Conservation (phyloP, 2,113 vertebrate species). For the Perca schrenkii region DNA sequence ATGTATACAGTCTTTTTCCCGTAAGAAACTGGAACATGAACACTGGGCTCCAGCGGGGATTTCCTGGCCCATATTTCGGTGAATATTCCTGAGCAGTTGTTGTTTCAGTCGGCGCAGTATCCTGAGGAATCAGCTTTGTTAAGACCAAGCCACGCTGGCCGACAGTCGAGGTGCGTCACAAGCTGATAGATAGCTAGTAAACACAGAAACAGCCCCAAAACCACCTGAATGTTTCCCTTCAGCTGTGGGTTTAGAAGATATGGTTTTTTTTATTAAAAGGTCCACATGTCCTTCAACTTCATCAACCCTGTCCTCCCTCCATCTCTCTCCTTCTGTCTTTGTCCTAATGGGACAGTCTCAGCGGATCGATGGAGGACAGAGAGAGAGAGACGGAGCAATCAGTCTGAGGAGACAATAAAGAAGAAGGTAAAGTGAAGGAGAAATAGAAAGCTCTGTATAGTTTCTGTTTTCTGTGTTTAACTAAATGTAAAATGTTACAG, state of each 20-base stretch:
- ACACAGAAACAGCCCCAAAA: not conserved
- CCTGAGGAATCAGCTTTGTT: slow-evolving; percentile 15
- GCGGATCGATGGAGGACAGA: slow-evolving; percentile 50
- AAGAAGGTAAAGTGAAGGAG: slow-evolving; percentile 5
- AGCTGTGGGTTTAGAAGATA: not conserved
- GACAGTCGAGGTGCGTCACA: not conserved
- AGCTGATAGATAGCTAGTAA: slow-evolving; percentile 10
- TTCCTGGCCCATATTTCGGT: not conserved
- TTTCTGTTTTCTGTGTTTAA: too few species aligned
- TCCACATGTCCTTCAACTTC: slow-evolving; percentile 4
- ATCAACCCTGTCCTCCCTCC: slow-evolving; percentile 1
- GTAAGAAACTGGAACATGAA: slow-evolving; percentile 1
- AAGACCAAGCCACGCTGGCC: not conserved
- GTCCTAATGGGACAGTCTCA: slow-evolving; percentile 14
- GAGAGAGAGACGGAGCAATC: slow-evolving; percentile 26
- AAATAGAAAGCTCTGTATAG: not conserved
- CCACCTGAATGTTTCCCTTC: not conserved
- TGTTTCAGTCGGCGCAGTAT: not conserved
- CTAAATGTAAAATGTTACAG: too few species aligned
- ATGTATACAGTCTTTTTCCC: not conserved
- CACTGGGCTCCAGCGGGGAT: not conserved
- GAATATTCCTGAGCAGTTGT: not conserved
- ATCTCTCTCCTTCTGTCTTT: not conserved
- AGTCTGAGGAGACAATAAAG: not conserved
- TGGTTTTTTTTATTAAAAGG: not conserved